These are phyloP conservation scores for Morone saxatilis DNA, from an alignment of 2,113 vertebrate species.

Conservation along the genomic window DNA sequence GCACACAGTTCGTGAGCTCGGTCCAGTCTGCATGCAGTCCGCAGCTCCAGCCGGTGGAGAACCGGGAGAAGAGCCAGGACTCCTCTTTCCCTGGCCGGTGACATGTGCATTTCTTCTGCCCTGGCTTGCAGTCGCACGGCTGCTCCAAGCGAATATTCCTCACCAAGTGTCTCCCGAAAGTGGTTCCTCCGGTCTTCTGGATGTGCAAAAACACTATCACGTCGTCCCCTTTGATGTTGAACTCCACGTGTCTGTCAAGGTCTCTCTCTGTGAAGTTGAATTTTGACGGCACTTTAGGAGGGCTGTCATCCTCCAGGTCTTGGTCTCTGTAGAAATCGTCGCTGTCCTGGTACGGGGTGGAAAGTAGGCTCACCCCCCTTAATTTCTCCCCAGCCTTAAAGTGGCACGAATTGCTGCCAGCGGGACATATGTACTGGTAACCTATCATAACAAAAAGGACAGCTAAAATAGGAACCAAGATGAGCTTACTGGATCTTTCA, in stretches of 20 bases:
- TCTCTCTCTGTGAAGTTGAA: conserved; percentile 92
- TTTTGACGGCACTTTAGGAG: conserved; percentile 82
- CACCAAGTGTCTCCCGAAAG: conserved; percentile 96
- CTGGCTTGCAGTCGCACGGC: conserved; percentile 94
- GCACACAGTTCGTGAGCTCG: conserved; percentile 94
- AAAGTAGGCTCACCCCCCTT: conserved; percentile 79
- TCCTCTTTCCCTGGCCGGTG: conserved; percentile 95
- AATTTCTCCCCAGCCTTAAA: conserved; percentile 82
- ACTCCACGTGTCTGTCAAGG: conserved; percentile 90
- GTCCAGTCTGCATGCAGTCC: conserved; percentile 96
- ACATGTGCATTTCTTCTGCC: conserved; percentile 98
- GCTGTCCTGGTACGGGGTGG: conserved; percentile 72
- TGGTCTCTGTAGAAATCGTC: conserved; percentile 85
- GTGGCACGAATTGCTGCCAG: conserved; percentile 85
- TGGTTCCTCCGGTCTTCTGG: conserved; percentile 98
- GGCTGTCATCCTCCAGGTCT: conserved; percentile 86
- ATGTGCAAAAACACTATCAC: conserved; percentile 98
- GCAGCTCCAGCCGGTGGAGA: conserved; percentile 96
- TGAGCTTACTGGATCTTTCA: conserved; percentile 94
- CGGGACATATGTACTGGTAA: conserved; percentile 94
- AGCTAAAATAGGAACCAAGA: conserved; percentile 92
- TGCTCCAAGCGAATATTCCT: conserved; percentile 97
- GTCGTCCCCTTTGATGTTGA: conserved; percentile 94
- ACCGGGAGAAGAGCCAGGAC: conserved; percentile 95
- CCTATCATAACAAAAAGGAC: conserved; percentile 95